Conservation (phyloP, 2,888 invertebrate genomes). For the Epinotia nisella region DNA sequence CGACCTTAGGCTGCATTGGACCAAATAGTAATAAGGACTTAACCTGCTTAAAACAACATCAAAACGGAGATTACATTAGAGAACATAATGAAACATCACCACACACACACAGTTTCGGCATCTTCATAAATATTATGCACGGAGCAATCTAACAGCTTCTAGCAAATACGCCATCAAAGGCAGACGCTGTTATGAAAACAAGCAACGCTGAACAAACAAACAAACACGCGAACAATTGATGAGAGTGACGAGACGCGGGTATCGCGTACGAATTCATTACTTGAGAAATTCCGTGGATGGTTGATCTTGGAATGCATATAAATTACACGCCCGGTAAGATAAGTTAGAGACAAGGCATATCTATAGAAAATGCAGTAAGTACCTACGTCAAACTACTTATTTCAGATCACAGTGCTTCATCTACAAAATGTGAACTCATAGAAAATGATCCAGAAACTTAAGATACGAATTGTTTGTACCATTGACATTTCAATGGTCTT, state of each 20-base stretch:
- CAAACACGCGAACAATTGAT: slow-evolving; percentile 81
- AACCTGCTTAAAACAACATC: background rate
- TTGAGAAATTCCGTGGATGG: slow-evolving; percentile 38
- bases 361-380: slow-evolving; percentile 3
- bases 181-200: slow-evolving; percentile 83
- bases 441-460: background rate
- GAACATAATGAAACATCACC: slow-evolving; percentile 27
- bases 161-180: slow-evolving; percentile 80
- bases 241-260: slow-evolving; percentile 64
- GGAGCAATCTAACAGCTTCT: slow-evolving; percentile 70
- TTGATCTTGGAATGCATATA: slow-evolving; percentile 55
- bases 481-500: slow-evolving; percentile 2
- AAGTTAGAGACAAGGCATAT: background rate
- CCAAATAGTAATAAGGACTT: background rate
- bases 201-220: slow-evolving; percentile 79
- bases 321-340: slow-evolving; percentile 66
- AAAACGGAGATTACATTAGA: slow-evolving; percentile 3
- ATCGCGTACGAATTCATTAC: slow-evolving; percentile 44
- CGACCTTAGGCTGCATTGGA: no score
- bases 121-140: slow-evolving; percentile 50
- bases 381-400: background rate
- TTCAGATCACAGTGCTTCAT: background rate
- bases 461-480: background rate
- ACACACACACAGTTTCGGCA: slow-evolving; percentile 52
- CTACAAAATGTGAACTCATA: background rate